Base-by-base conservation (phyloP, 2,113 vertebrate species). In the Apistogramma diplotaenia region DNA sequence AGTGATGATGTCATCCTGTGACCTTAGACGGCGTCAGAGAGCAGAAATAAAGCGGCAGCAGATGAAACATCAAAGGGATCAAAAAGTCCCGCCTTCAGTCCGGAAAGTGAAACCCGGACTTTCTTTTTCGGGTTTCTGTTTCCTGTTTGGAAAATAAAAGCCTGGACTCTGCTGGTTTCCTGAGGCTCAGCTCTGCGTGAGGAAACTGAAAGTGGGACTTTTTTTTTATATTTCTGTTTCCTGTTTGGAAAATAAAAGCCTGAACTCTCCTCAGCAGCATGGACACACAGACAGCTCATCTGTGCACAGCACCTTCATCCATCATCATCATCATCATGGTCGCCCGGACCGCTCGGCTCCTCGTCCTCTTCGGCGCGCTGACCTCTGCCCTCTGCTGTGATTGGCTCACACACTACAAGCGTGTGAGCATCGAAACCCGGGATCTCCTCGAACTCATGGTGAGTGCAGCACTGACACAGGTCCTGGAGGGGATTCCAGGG, bases 361-460 rank as follows among this genome's bases (percentile, higher is more conserved):
- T 87, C 55, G 0, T 90, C 74, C 19, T 91, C 43, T 70, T 37
- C 46, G 12, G 19, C 13, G 3, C 40, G 21, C 21, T 89, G 25
- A 62, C 13, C 11, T 16, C 75, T 4, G 76, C 40, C 0, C 84
- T 86, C 15, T 15, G 85, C 87, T 90, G 91, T 79, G 81, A 91
- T 82, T 92, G 88, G 83, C 81, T 92, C 8, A 25, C 0, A 23
- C 23, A 53, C 3, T 85, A 81, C n/a, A 11, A 6, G 5, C 49
- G 74, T 51, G 57, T 84, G 19, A 89, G 71, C 40, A 82, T 72
- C 54, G 43, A 46, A 0, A 0, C 1, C 51, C 87, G 4, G 76
- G 21, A 2, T 2, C 57, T 60, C 2, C 3, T 90, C 3, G 2
- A 8, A 1, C 1, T 1, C 18, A 84, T 90, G 89, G 91, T 92